Percentiles rank a stretch among this genome's conserved stretches.
phyloP scores from a whole-genome alignment of 2,797 vertebrate genomes.

The Pangasius larnaudii region DNA sequence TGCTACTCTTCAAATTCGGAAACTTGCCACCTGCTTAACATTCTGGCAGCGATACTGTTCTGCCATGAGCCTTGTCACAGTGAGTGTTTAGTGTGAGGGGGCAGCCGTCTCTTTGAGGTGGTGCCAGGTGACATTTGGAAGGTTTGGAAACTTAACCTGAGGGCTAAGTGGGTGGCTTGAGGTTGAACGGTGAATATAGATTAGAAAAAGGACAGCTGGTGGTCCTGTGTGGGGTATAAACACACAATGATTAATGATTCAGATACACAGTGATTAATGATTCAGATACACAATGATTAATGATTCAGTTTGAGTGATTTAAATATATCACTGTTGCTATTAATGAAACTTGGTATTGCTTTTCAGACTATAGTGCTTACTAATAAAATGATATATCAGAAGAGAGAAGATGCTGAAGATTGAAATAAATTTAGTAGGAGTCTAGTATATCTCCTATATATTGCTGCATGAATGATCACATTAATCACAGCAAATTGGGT shows the following conservation, averaged over 20 bases:
- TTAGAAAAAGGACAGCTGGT: background rate
- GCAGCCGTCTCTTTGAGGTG: constrained; percentile 44
- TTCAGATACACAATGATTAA: constrained; percentile 4
- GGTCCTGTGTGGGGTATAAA: background rate
- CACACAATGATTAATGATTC: constrained; percentile 3
- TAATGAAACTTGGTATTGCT: background rate
- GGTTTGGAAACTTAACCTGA: constrained; percentile 41
- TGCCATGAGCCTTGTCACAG: constrained; percentile 36
- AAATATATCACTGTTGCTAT: background rate
- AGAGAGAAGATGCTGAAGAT: background rate
- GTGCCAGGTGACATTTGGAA: constrained; percentile 51
- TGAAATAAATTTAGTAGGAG: background rate
- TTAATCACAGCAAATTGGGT: background rate
- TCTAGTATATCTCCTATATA: background rate
- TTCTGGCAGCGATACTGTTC: constrained; percentile 16
- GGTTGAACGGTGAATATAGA: constrained; percentile 36
- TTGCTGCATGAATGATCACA: background rate
- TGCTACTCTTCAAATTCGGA: constrained; percentile 9
- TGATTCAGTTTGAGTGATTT: background rate
- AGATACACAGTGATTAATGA: constrained; percentile 4
- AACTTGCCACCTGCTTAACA: constrained; percentile 31
- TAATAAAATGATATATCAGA: background rate
- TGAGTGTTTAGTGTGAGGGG: constrained; percentile 30
- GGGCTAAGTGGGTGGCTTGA: constrained; percentile 30
- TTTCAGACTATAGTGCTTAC: background rate